Evolutionary conservation across 1,140 invertebrate genomes (phyloP).

Genomic region (Holotrichia oblita): DNA sequence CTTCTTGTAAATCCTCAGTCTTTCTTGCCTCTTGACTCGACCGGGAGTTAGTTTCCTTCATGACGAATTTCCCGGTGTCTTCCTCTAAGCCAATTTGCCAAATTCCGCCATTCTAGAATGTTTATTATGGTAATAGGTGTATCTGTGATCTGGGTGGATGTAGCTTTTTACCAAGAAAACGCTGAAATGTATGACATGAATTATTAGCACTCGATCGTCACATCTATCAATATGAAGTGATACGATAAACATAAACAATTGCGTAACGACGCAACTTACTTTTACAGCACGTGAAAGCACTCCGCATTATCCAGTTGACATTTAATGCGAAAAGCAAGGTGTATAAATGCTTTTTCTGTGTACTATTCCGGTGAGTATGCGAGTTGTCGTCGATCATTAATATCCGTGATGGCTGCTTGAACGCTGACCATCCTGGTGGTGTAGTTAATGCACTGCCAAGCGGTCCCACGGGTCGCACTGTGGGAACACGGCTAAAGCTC

Average conservation of each 20-base stretch:
- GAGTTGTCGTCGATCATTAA: slow-evolving; percentile 34
- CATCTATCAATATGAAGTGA: background rate
- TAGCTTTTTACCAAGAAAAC: background rate
- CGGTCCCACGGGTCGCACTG: slow-evolving; percentile 33
- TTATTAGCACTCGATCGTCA: background rate
- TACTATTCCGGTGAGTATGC: slow-evolving; percentile 2
- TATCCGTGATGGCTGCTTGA: slow-evolving; percentile 31
- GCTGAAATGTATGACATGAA: background rate
- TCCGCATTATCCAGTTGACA: slow-evolving; percentile 10
- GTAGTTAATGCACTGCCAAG: slow-evolving; percentile 39
- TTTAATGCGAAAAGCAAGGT: slow-evolving; percentile 13
- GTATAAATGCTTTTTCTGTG: slow-evolving; percentile 32
- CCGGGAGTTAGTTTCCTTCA: slow-evolving; percentile 55
- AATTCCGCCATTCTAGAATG: slow-evolving; percentile 4
- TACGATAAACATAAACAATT: background rate
- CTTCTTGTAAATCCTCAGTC: slow-evolving; percentile 56
- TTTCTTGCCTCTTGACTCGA: slow-evolving; percentile 46
- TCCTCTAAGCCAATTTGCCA: slow-evolving; percentile 11
- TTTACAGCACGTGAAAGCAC: background rate
- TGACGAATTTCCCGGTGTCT: slow-evolving; percentile 50
- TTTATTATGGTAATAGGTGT: slow-evolving; percentile 24
- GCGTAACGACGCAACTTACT: background rate
- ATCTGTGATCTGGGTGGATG: background rate
- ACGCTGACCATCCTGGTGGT: slow-evolving; percentile 22
- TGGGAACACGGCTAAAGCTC: slow-evolving; percentile 31